Percentiles rank a stretch among this genome's conserved stretches.
These are phyloP conservation scores for Lepisosteus oculatus DNA, from an alignment of 2,113 vertebrate species.

Conservation along the genomic window DNA sequence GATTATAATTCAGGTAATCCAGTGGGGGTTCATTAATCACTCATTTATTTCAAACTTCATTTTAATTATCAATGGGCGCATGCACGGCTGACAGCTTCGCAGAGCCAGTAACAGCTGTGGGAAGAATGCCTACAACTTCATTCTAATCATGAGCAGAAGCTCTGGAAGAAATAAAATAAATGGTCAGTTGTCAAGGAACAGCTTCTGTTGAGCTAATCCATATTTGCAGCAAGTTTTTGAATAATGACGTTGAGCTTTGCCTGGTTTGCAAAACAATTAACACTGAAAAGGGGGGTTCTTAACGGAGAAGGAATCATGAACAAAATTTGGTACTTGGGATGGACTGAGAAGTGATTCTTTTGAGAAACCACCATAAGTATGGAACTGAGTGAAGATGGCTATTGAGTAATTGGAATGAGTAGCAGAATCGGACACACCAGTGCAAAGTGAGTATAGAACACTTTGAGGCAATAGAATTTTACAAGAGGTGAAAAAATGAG, in stretches of 20 bases:
- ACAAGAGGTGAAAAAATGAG: no score
- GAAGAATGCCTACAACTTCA: slow-evolving; percentile 10
- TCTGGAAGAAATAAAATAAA: neutral
- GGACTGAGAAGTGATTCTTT: no score
- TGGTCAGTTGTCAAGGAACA: neutral
- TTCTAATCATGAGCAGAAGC: slow-evolving; percentile 18
- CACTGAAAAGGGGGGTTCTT: no score
- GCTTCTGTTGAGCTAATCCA: neutral
- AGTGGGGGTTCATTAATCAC: slow-evolving; percentile 17
- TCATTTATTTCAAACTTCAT: slow-evolving; percentile 26
- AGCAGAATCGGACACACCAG: no score
- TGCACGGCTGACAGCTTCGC: slow-evolving; percentile 6
- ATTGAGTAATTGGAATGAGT: no score
- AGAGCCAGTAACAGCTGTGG: slow-evolving; percentile 17
- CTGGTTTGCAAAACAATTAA: neutral
- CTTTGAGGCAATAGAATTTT: no score
- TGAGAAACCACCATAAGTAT: no score
- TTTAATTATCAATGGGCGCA: slow-evolving; percentile 16
- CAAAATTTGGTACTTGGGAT: no score
- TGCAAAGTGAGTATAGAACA: no score
- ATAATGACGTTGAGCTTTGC: slow-evolving; percentile 10
- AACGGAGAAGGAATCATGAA: no score
- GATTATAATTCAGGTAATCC: slow-evolving; percentile 10
- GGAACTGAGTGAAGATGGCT: no score
- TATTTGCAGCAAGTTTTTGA: neutral